phyloP scores from a whole-genome alignment of 2,113 vertebrate species.

The Budorcas taxicolor region DNA sequence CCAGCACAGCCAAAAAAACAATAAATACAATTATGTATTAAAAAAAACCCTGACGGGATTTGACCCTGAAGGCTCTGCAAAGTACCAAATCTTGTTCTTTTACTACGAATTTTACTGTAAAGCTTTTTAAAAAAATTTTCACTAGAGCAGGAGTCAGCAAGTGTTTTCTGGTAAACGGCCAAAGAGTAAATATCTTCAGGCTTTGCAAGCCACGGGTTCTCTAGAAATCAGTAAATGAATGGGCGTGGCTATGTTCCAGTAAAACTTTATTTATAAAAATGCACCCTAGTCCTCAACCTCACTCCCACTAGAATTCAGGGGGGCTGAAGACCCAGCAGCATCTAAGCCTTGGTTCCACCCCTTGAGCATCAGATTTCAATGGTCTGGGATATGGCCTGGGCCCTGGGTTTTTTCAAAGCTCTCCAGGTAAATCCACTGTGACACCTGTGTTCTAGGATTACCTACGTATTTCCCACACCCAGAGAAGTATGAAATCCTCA shows the following conservation, averaged over 20 bases:
- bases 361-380: background rate
- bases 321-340: background rate
- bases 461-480: background rate
- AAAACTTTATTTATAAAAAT: constrained; percentile 17
- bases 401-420: background rate
- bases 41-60: background rate
- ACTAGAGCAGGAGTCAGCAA: background rate
- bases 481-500: background rate
- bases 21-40: background rate
- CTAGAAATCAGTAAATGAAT: background rate
- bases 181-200: background rate
- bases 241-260: background rate
- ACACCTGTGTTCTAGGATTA: background rate
- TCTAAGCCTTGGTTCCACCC: no score
- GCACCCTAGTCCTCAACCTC: background rate
- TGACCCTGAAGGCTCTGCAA: background rate
- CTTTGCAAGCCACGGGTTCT: background rate
- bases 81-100: background rate
- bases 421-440: background rate
- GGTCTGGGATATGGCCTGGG: background rate
- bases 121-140: background rate
- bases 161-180: background rate
- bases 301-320: background rate
- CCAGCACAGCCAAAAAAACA: background rate
- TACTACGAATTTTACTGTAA: background rate